Conservation (phyloP, 2,888 invertebrate genomes). For the Volucella inanis region DNA sequence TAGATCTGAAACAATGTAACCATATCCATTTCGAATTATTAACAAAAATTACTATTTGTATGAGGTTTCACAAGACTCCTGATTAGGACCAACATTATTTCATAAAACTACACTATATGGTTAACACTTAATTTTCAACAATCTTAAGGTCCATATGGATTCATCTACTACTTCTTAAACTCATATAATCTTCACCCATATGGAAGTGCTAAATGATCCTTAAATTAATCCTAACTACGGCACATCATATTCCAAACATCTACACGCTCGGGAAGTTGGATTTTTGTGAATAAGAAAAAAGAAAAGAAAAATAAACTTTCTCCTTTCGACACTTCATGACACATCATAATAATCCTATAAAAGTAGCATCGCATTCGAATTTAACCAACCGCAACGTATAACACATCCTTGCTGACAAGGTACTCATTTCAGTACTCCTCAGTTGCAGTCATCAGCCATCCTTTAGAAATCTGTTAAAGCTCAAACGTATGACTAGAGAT, state of each 20-base stretch:
- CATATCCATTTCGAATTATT: no score
- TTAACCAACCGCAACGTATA: slow-evolving; percentile 69
- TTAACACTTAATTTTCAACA: neutral
- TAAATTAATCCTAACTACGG: slow-evolving; percentile 69
- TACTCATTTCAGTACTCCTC: neutral
- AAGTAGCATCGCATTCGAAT: slow-evolving; percentile 71
- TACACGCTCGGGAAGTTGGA: neutral
- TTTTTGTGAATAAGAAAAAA: slow-evolving; percentile 53
- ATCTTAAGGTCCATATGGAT: neutral
- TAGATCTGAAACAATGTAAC: no score
- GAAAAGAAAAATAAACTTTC: slow-evolving; percentile 76
- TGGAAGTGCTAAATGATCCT: slow-evolving; percentile 63
- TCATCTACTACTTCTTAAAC: slow-evolving; percentile 53
- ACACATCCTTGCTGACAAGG: slow-evolving; percentile 48
- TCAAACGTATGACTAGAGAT: slow-evolving; percentile 69
- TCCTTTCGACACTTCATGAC: slow-evolving; percentile 59
- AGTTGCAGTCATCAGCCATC: neutral
- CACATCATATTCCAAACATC: slow-evolving; percentile 60
- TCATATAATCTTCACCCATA: slow-evolving; percentile 58
- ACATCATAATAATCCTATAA: slow-evolving; percentile 70
- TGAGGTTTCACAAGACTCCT: no score
- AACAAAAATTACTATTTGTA: no score
- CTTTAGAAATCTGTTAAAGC: slow-evolving; percentile 55
- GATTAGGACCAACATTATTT: no score
- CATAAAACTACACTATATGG: no score